Evolutionary conservation across 2,888 invertebrate genomes (phyloP), one percentile per base, ranked within the genome.

Genomic region (Caenorhabditis sp.): DNA sequence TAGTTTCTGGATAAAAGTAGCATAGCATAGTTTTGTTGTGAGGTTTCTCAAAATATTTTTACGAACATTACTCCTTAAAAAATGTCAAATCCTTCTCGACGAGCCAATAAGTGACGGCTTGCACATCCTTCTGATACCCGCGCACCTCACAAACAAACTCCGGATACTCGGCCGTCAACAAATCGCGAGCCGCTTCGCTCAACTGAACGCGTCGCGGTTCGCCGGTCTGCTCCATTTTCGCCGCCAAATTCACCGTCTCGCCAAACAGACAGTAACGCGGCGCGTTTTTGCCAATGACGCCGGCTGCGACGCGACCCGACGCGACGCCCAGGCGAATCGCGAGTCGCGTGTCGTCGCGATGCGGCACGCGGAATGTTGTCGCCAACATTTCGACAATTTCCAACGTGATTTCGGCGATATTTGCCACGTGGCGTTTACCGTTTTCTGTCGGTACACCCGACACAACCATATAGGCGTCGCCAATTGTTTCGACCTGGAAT

Each of bases 401-500:
- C 24, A 81, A 55, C 12, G 78, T 63, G 10, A 77, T 73, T 26
- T 63, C 36, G 0, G 78, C 68, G n/a, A 79, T 74, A 58, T 78
- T 78, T 1, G 69, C 66, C 54, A 79, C 76, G 66, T 81, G 81
- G 23, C 75, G 66, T n/a, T 58, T 58, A 17, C 79, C 81, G 58
- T 81, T 81, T 53, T 81, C 79, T n/a, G 70, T 66, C 10, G 81
- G 81, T 24, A 81, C 69, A 19, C 81, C 81, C 3, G 80, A 80
- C 10, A 80, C 80, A 37, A 81, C 74, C 79, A 81, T 80, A 60
- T 81, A 81, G 31, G 81, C 79, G 53, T 81, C 81, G n/a, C 81
- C 81, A 55, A 81, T 80, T 14, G 81, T 81, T 54, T 81, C 81
- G 24, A 78, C 78, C 77, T 77, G 23, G 62, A 64, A 5, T 24